phyloP scores from a whole-genome alignment of 2,797 vertebrate genomes.

The Euphonia xanthogaster region DNA sequence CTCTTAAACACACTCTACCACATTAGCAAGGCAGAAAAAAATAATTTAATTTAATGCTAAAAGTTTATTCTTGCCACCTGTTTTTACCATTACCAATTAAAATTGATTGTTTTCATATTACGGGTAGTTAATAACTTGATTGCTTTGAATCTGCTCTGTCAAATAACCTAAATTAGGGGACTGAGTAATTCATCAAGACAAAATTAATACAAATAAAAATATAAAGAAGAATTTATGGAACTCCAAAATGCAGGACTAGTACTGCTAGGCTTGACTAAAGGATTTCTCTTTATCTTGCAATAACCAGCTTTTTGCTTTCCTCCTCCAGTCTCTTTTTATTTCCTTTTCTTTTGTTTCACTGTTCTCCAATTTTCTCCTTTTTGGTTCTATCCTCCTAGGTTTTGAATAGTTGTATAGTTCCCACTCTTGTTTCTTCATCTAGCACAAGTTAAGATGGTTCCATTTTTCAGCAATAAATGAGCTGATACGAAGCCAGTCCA shows the following conservation, averaged over 20 bases:
- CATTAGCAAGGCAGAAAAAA: neutral
- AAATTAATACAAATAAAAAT: neutral
- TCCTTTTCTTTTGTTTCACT: neutral
- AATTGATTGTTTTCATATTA: neutral
- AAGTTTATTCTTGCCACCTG: conserved; percentile 36
- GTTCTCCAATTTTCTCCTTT: neutral
- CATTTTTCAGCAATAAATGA: neutral
- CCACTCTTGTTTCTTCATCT: neutral
- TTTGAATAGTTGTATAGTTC: neutral
- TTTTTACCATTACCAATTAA: conserved; percentile 17
- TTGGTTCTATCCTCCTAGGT: neutral
- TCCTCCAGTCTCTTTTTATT: neutral
- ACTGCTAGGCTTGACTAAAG: neutral
- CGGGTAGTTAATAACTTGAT: neutral
- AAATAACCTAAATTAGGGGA: neutral
- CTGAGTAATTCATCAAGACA: neutral
- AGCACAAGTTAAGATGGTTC: neutral
- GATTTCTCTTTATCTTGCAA: neutral
- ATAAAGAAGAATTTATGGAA: neutral
- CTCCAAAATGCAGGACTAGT: neutral
- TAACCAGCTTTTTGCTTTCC: neutral
- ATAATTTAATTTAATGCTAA: conserved; percentile 8
- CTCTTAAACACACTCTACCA: neutral
- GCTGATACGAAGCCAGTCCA: neutral
- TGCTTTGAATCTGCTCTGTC: neutral